These are phyloP conservation scores for Papilio polyxenes DNA, from an alignment of 1,140 invertebrate genomes.

Conservation along the genomic window DNA sequence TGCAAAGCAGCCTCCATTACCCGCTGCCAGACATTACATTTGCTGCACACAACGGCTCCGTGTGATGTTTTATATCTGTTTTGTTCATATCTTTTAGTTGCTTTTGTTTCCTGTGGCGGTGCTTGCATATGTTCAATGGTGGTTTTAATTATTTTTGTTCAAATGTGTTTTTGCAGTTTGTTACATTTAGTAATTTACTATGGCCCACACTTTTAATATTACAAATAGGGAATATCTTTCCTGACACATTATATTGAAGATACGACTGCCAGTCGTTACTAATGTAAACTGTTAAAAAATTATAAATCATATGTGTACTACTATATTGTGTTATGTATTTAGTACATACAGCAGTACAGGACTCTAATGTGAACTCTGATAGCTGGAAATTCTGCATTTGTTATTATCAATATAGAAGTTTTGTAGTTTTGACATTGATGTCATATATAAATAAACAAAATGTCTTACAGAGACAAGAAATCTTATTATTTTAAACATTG, in stretches of 20 bases:
- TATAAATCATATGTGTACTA: neutral
- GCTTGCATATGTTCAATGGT: neutral
- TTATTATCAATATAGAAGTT: neutral
- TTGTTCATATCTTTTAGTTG: neutral
- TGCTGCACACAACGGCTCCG: neutral
- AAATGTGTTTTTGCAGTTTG: no score
- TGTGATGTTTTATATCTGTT: neutral
- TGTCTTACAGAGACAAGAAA: neutral
- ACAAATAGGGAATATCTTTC: neutral
- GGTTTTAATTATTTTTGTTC: no score
- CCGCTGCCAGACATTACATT: neutral
- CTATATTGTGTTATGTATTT: neutral
- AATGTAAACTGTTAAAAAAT: neutral
- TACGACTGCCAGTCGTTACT: neutral
- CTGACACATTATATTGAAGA: neutral
- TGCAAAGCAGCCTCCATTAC: neutral
- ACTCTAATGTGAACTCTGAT: neutral
- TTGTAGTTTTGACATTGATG: neutral
- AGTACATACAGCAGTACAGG: neutral
- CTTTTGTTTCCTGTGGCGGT: neutral
- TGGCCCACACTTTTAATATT: neutral
- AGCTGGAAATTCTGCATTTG: neutral
- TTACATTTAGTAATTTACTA: no score
- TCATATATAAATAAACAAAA: neutral
- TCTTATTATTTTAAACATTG: slow-evolving; percentile 2